These are phyloP conservation scores for Plemyria rubiginata DNA, from an alignment of 2,888 invertebrate species.

Conservation along the genomic window DNA sequence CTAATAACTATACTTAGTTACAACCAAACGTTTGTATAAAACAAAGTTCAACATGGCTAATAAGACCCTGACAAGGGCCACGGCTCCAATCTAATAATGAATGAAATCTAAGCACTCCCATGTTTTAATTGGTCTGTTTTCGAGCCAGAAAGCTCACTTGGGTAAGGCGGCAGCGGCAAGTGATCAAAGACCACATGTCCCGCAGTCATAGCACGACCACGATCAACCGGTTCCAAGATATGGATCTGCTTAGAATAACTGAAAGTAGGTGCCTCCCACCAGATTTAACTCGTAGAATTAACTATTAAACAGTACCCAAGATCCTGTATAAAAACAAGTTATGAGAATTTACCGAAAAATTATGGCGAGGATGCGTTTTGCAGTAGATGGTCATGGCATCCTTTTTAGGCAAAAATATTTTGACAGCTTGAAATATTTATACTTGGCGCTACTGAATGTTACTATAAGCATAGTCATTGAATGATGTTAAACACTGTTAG, in stretches of 20 bases:
- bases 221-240: constrained; percentile 33
- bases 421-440: constrained; percentile 10
- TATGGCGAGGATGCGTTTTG: constrained; percentile 5
- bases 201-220: constrained; percentile 25
- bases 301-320: constrained; percentile 7
- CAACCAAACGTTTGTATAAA: too few relatives aligned
- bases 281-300: constrained; percentile 11
- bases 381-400: constrained; percentile 19
- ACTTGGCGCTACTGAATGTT: constrained; percentile 11
- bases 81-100: background rate
- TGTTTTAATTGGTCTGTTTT: constrained; percentile 8
- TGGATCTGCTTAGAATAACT: constrained; percentile 31
- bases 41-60: too few relatives aligned
- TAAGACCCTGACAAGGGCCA: too few relatives aligned
- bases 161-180: constrained; percentile 28
- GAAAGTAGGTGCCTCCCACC: constrained; percentile 34
- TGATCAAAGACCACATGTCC: constrained; percentile 38
- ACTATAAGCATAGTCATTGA: constrained; percentile 18
- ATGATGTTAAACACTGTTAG: constrained; percentile 14
- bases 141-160: constrained; percentile 17
- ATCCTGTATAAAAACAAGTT: constrained; percentile 14
- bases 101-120: constrained; percentile 11
- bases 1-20: too few relatives aligned
- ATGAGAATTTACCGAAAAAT: background rate
- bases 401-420: constrained; percentile 14